A percentile compares a stretch with the other conserved stretches of the same genome.
phyloP scores from a whole-genome alignment of 1,140 invertebrate species.

The Leptopilina clavipes region DNA sequence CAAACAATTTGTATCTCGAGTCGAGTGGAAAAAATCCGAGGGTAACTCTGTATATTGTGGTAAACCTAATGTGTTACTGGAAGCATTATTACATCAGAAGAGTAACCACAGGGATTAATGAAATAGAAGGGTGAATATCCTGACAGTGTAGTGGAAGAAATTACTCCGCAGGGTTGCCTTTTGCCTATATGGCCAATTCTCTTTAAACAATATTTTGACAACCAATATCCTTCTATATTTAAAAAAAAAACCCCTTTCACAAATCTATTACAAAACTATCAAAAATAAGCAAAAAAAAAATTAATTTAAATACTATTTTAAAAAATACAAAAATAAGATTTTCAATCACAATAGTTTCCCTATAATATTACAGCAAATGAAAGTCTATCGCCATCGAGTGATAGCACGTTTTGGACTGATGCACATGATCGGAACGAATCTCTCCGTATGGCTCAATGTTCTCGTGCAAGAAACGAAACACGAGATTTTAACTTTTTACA shows the following conservation, averaged over 20 bases:
- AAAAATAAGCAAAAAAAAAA: too few species aligned
- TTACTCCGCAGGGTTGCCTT: not conserved
- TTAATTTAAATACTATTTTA: too few species aligned
- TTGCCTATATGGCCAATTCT: not conserved
- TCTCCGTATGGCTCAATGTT: slow-evolving; percentile 95
- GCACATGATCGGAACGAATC: slow-evolving; percentile 97
- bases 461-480: slow-evolving; percentile 95
- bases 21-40: not conserved
- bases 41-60: not conserved
- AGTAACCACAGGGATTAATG: slow-evolving; percentile 61
- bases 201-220: not conserved
- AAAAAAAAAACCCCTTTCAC: not conserved
- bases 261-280: too few species aligned
- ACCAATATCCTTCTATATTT: not conserved
- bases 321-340: not conserved
- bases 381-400: slow-evolving; percentile 90
- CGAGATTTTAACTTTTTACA: slow-evolving; percentile 92
- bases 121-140: slow-evolving; percentile 72
- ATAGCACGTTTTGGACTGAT: slow-evolving; percentile 92
- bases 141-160: slow-evolving; percentile 39
- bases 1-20: not conserved
- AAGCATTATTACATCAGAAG: slow-evolving; percentile 24
- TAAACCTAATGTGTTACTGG: not conserved
- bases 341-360: not conserved
- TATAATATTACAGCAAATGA: slow-evolving; percentile 82